phyloP scores from a whole-genome alignment of 1,140 invertebrate genomes.

The Pachypeltis micranthus region DNA sequence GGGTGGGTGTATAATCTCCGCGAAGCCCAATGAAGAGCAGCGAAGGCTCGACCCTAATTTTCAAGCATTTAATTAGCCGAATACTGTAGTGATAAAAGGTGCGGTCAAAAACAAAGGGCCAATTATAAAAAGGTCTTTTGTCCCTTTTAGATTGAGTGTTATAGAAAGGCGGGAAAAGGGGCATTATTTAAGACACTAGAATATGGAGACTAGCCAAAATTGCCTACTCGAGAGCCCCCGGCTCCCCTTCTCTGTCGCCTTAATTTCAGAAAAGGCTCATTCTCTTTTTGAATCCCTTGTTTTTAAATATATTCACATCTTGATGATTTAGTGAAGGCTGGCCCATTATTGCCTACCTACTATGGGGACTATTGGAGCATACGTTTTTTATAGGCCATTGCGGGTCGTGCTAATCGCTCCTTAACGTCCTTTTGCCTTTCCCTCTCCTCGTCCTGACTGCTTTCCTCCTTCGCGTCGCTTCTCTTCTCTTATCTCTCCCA shows the following conservation, averaged over 20 bases:
- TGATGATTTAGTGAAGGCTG: constrained; percentile 16
- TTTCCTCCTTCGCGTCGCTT: too few species aligned
- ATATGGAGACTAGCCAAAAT: constrained; percentile 19
- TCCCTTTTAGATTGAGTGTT: constrained; percentile 6
- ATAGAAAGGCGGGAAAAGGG: constrained; percentile 9
- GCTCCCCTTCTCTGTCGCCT: constrained; percentile 11
- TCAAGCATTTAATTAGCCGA: too few species aligned
- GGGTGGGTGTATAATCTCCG: too few species aligned
- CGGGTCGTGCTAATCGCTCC: constrained; percentile 17
- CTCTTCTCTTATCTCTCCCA: constrained; percentile 6
- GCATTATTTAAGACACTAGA: constrained; percentile 16
- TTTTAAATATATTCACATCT: constrained; percentile 16
- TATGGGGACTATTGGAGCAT: constrained; percentile 16
- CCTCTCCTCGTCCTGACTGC: too few species aligned
- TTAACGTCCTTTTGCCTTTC: constrained; percentile 10
- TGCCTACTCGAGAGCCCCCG: constrained; percentile 12
- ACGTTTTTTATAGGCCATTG: constrained; percentile 21
- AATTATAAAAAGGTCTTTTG: constrained; percentile 6
- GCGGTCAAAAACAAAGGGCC: neutral
- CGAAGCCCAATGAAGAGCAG: too few species aligned
- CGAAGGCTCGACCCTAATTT: too few species aligned
- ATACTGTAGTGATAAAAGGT: constrained; percentile 4
- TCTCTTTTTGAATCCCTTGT: constrained; percentile 13
- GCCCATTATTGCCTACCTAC: constrained; percentile 18
- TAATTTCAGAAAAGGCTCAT: constrained; percentile 15